These are phyloP conservation scores for Coluber constrictor DNA, from an alignment of 2,797 vertebrate species.

Conservation along the genomic window DNA sequence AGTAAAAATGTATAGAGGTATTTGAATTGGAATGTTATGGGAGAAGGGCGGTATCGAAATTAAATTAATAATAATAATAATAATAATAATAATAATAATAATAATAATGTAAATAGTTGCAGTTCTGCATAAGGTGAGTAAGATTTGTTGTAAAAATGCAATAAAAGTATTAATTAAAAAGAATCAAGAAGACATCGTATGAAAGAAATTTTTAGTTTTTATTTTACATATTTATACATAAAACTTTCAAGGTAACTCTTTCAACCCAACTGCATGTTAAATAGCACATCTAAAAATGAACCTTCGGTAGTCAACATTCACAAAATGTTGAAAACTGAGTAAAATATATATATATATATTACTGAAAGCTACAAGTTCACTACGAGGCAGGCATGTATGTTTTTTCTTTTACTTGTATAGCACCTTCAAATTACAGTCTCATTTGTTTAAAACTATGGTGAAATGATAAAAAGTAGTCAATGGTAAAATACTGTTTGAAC, in stretches of 20 bases:
- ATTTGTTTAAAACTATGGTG: slow-evolving; percentile 91
- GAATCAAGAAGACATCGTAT: slow-evolving; percentile 76
- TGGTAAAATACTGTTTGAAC: slow-evolving; percentile 87
- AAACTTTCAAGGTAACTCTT: slow-evolving; percentile 91
- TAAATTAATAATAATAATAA: too few relatives aligned
- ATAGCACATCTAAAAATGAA: slow-evolving; percentile 94
- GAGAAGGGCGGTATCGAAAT: too few relatives aligned
- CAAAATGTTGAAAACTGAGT: slow-evolving; percentile 94
- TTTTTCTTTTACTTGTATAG: slow-evolving; percentile 87
- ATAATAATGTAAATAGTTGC: too few relatives aligned
- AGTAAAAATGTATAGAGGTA: too few relatives aligned
- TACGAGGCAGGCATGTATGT: slow-evolving; percentile 92
- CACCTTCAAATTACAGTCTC: slow-evolving; percentile 93
- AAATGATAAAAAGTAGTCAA: slow-evolving; percentile 88
- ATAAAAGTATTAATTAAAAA: too few relatives aligned
- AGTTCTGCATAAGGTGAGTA: too few relatives aligned
- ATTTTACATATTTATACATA: slow-evolving; percentile 99
- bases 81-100: too few relatives aligned
- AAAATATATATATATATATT: slow-evolving; percentile 71
- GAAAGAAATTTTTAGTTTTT: slow-evolving; percentile 97
- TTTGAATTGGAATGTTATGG: too few relatives aligned
- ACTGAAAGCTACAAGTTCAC: slow-evolving; percentile 92
- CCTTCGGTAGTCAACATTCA: slow-evolving; percentile 95
- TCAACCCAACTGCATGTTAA: slow-evolving; percentile 88
- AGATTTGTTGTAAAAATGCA: too few relatives aligned